Conservation (phyloP, 2,113 vertebrate species). For the Microtus montanus region DNA sequence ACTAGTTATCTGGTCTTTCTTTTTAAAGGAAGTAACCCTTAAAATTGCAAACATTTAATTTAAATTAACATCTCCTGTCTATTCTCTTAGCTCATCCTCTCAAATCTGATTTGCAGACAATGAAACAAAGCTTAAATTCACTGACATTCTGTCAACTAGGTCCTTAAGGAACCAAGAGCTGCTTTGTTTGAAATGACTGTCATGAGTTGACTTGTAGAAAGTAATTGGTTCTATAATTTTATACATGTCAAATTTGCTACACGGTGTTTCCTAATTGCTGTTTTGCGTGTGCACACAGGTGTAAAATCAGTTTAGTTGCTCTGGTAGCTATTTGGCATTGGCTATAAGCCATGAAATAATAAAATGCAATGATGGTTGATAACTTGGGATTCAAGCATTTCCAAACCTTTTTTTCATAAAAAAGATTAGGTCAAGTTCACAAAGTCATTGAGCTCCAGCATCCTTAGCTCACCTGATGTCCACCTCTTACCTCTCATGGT, state of each 20-base stretch:
- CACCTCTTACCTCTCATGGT: background rate
- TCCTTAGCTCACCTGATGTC: background rate
- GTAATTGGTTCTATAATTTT: conserved; percentile 83
- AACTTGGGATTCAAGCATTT: background rate
- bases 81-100: conserved; percentile 11
- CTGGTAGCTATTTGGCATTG: conserved; percentile 69
- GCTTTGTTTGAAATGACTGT: conserved; percentile 66
- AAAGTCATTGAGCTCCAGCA: background rate
- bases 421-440: background rate
- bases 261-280: conserved; percentile 80
- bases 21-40: background rate
- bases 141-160: conserved; percentile 37
- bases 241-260: conserved; percentile 80
- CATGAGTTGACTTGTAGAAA: conserved; percentile 68
- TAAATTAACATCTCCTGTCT: conserved; percentile 37
- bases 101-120: conserved; percentile 48
- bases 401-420: background rate
- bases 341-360: conserved; percentile 56
- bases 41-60: conserved; percentile 34
- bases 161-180: conserved; percentile 51
- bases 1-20: background rate
- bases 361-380: conserved; percentile 64
- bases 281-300: conserved; percentile 78
- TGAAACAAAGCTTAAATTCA: conserved; percentile 18
- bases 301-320: conserved; percentile 81